Evolutionary conservation across 1,140 invertebrate species (phyloP).

Genomic region (Hypothenemus hampei): DNA sequence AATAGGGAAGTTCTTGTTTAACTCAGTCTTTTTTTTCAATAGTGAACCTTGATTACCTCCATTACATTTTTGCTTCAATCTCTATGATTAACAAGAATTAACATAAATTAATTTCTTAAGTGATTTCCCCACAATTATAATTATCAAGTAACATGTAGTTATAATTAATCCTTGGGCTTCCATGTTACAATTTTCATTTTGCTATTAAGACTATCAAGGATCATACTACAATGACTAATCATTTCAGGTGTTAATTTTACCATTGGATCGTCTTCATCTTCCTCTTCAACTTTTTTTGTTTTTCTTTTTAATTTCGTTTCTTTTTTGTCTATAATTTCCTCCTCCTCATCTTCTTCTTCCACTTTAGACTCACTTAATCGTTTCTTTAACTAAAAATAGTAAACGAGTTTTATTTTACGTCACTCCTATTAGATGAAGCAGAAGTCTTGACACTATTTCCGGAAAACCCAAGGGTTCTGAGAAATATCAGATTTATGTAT

Average conservation of each 20-base stretch:
- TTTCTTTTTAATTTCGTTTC: conserved; percentile 48
- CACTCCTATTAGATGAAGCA: neutral
- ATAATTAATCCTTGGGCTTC: conserved; percentile 49
- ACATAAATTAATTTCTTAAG: too few relatives aligned
- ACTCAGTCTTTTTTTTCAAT: too few relatives aligned
- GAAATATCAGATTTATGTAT: too few relatives aligned
- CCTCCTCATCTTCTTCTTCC: conserved; percentile 49
- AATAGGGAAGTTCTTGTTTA: too few relatives aligned
- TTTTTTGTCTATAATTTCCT: conserved; percentile 48
- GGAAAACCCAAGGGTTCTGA: too few relatives aligned
- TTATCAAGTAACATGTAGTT: too few relatives aligned
- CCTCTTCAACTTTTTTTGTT: conserved; percentile 53
- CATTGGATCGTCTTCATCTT: conserved; percentile 54
- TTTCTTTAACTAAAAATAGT: conserved; percentile 46
- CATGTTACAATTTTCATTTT: conserved; percentile 65
- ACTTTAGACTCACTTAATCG: conserved; percentile 46
- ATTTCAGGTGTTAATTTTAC: conserved; percentile 52
- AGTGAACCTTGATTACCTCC: too few relatives aligned
- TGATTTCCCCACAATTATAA: too few relatives aligned
- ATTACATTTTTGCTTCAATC: too few relatives aligned
- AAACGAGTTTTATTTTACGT: neutral
- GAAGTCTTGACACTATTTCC: neutral
- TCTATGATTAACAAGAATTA: too few relatives aligned
- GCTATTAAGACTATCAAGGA: conserved; percentile 67
- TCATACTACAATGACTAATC: conserved; percentile 55